Evolutionary conservation across 2,888 invertebrate species (phyloP), one percentile per base, ranked within the genome.

Genomic region (Polylopha cassiicola): DNA sequence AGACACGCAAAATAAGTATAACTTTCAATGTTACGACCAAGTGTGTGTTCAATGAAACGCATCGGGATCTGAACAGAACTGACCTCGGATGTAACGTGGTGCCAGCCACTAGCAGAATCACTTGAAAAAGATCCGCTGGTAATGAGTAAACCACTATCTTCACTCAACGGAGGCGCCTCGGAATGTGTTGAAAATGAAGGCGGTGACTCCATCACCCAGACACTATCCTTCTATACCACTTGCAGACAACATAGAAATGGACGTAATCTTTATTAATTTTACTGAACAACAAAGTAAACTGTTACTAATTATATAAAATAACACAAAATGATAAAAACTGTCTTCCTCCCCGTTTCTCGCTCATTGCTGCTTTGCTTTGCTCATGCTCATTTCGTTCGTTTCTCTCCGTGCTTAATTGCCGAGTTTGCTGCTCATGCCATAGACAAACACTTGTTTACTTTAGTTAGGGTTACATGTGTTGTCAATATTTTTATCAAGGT

Each of bases 91-190:
- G 88, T 86, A 69, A 89, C 87, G 73, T 89, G 88, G 71, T 88
- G 90, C 79, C 88, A 87, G 65, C 87, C 89, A 75, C 88, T 89
- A 53, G 90, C 90, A 58, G 90, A 91, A 73, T 90, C 90, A 74
- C 91, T 92, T 48, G 92, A 92, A 73, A 91, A 89, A 48, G 92
- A 92, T 59, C 91, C 90, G 80, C 91, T 91, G 58, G 89, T 89
- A 65, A 90, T 81, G 55, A 92, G 81, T 59, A 92, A 87, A 64
- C 92, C 92, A 85, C 91, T 92, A 68, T 92, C 91, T 81, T 92
- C 91, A 73, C 91, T 92, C 67, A 91, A 85, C 57, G 89, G 89
- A 74, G 91, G 90, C 57, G 89, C 90, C 73, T 92, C 91, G 53
- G 91, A 91, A 81, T 90, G 90, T 68, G 90, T 88, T 55, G 91